Base-by-base conservation (phyloP, 2,888 invertebrate genomes). In the Trichopoda pennipes region DNA sequence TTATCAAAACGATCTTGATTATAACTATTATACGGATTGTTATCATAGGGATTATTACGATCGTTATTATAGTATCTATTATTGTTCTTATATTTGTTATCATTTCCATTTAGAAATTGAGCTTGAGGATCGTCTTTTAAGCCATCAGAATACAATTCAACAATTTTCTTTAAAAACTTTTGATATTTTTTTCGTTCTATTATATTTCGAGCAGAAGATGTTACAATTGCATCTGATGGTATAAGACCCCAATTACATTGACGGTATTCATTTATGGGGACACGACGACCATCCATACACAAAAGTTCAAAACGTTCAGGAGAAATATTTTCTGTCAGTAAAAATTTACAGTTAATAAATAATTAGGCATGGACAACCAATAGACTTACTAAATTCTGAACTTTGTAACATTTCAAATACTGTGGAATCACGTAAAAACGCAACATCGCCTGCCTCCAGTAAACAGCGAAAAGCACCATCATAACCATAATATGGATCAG, bases 391-490 rank as follows among this genome's bases (percentile, higher is more conserved):
- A 80, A 93, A 93, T 88, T 94, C 93, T 35, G 93, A 92, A 0
- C 93, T 93, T 7, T 92, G 89, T 6, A 95, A 91, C 90, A 96
- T 94, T 89, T 96, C 95, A 44, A 93, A 92, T 21, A 97, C 94
- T 0, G 97, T 96, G 0, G 95, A 95, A 88, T 98, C 97, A 60
- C 96, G 94, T 0, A 99, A 92, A 89, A 99, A 99, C 0, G 98
- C 98, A 19, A 99, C 93, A 63, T 99, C 97, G 2, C 98, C 98
- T 16, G 92, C 93, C 85, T 96, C 95, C 1, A 96, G 92, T 3
- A 99, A 92, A 90, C 99, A 99, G 55, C 94, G 93, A 81, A 98
- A 94, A 0, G 99, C 98, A 0, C 99, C 99, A 90, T 96, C 95
- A 89, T 96, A 98, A 0, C 98, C 98, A 32, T 96, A 96, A 90